phyloP scores from a whole-genome alignment of 2,797 vertebrate genomes.

The Tangara arthus region DNA sequence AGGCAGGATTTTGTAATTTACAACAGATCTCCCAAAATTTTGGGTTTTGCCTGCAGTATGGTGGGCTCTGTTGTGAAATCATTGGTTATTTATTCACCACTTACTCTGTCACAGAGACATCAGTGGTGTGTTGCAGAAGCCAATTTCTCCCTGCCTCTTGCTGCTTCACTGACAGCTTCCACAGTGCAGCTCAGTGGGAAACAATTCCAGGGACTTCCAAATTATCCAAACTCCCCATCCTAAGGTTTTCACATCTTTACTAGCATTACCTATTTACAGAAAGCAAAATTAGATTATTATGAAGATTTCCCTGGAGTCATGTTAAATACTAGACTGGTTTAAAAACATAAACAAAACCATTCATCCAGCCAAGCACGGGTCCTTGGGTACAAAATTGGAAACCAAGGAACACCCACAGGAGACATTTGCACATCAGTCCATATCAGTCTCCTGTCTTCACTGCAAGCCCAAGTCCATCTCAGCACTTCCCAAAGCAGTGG shows the following conservation, averaged over 20 bases:
- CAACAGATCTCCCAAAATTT: not conserved
- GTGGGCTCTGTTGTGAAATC: not conserved
- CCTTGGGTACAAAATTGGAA: not conserved
- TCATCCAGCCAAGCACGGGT: not conserved
- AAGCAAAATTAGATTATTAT: not conserved
- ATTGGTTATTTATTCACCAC: not conserved
- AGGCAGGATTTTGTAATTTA: not conserved
- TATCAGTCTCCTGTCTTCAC: not conserved
- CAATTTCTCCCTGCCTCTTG: not conserved
- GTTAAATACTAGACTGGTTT: not conserved
- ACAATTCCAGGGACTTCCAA: not conserved
- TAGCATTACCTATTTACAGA: not conserved
- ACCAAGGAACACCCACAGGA: not conserved
- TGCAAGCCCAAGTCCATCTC: not conserved
- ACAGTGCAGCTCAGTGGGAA: not conserved
- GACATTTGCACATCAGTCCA: not conserved
- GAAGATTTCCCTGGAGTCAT: not conserved
- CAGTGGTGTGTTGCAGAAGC: not conserved
- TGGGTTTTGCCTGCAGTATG: not conserved
- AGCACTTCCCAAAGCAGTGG: not conserved
- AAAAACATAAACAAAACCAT: not conserved
- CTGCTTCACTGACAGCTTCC: not conserved
- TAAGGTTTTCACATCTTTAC: not conserved
- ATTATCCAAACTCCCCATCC: not conserved
- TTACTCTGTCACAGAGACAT: not conserved